phyloP scores from a whole-genome alignment of 1,140 invertebrate species.

The Amyelois transitella region DNA sequence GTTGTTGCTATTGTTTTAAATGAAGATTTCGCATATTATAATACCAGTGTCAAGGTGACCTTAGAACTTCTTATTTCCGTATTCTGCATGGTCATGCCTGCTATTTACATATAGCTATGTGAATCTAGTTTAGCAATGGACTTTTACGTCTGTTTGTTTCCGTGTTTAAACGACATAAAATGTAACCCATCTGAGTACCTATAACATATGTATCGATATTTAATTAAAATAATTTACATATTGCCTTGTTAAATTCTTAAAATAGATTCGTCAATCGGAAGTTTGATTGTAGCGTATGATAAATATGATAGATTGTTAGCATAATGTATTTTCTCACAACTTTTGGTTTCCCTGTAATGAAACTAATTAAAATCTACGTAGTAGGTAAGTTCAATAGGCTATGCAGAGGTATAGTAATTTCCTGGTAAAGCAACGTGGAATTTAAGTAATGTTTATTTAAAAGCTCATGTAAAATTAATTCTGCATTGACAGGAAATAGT shows the following conservation, averaged over 20 bases:
- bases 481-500: too few relatives aligned
- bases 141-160: slow-evolving; percentile 2
- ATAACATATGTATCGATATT: neutral
- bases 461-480: too few relatives aligned
- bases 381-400: too few relatives aligned
- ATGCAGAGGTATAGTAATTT: too few relatives aligned
- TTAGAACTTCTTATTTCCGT: slow-evolving; percentile 15
- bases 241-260: neutral
- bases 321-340: too few relatives aligned
- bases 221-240: neutral
- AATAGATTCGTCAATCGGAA: neutral
- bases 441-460: too few relatives aligned
- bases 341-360: too few relatives aligned
- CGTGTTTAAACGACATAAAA: neutral
- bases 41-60: slow-evolving; percentile 13
- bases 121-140: slow-evolving; percentile 12
- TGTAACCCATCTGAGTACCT: neutral
- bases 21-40: slow-evolving; percentile 9
- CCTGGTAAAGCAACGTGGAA: too few relatives aligned
- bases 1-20: neutral
- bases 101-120: slow-evolving; percentile 14
- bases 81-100: slow-evolving; percentile 9
- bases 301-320: too few relatives aligned
- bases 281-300: neutral
- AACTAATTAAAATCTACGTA: too few relatives aligned